Evolutionary conservation across 1,140 invertebrate species (phyloP), one percentile per base, ranked within the genome.

Genomic region (Pseudoatta argentina): DNA sequence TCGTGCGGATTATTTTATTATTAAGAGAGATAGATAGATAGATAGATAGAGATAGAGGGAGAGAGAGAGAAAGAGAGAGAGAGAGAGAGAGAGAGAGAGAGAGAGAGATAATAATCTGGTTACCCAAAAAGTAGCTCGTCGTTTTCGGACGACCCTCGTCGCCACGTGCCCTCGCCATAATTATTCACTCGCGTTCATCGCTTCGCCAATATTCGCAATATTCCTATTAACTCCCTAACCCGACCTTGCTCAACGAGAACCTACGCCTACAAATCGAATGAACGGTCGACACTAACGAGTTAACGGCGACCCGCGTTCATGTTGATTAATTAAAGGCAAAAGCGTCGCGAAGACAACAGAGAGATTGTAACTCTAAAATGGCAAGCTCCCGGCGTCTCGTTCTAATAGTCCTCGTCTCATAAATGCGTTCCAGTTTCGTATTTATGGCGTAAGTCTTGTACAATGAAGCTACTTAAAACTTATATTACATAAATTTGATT

Each of bases 121-220:
- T 72, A 82, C 5, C 67, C 3, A 51, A 82, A 82, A 85, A 85
- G 39, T 51, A 64, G 8, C 4, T n/a, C 30, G 7, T 34, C n/a
- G 24, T 82, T 64, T 78, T 78, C 24, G 18, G 16, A 44, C 55
- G 55, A 86, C 87, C 91, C 89, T 88, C 69, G 75, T 73, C 57
- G 61, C 67, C 76, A 71, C 77, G 57, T 83, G 55, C 67, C 24
- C 24, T 67, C 27, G 57, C 57, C 57, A 92, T 92, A 92, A 93
- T 93, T 92, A 94, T 91, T 91, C 87, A 72, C 30, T 83, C 73
- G 79, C 39, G 78, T 89, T 85, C 88, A 87, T 77, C 81, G 89
- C 69, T 77, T 63, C 86, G 69, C 91, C 91, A 88, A 93, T 93
- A 92, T 93, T 92, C 92, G 91, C 90, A 86, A 93, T 93, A 94